Evolutionary conservation across 2,113 vertebrate species (phyloP).

Genomic region (Varanus salvator): DNA sequence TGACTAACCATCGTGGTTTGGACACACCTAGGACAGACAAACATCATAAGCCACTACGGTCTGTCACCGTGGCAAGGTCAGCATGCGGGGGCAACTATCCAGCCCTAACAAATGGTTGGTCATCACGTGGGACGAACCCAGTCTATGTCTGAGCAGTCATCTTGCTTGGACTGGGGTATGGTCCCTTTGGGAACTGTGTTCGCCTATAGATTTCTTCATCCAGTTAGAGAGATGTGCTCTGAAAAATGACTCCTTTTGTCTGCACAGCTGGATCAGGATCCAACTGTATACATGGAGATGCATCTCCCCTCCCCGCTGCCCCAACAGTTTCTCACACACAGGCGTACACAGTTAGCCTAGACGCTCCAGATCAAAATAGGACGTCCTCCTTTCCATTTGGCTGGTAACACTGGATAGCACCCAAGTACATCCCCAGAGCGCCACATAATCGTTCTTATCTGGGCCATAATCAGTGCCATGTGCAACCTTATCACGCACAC

Average conservation of each 20-base stretch:
- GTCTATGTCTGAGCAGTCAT: neutral
- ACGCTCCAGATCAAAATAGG: slow-evolving; percentile 58
- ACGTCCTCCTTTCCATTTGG: slow-evolving; percentile 56
- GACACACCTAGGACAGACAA: no score
- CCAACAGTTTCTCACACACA: neutral
- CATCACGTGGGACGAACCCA: no score
- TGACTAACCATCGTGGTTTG: no score
- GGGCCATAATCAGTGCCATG: slow-evolving; percentile 58
- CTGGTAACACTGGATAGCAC: slow-evolving; percentile 63
- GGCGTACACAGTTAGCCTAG: slow-evolving; percentile 36
- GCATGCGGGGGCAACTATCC: no score
- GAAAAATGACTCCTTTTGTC: neutral
- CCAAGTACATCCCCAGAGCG: slow-evolving; percentile 53
- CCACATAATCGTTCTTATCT: slow-evolving; percentile 68
- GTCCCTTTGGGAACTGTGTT: neutral
- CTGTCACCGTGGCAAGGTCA: no score
- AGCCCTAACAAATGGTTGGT: no score
- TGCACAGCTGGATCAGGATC: neutral
- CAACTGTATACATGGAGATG: neutral
- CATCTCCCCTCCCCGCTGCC: neutral
- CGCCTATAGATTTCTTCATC: neutral
- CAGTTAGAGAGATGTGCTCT: neutral
- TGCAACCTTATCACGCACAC: slow-evolving; percentile 64
- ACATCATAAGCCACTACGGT: no score
- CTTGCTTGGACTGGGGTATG: no score